These are phyloP conservation scores for Spilosoma lubricipeda DNA, from an alignment of 2,888 invertebrate species.

Conservation along the genomic window DNA sequence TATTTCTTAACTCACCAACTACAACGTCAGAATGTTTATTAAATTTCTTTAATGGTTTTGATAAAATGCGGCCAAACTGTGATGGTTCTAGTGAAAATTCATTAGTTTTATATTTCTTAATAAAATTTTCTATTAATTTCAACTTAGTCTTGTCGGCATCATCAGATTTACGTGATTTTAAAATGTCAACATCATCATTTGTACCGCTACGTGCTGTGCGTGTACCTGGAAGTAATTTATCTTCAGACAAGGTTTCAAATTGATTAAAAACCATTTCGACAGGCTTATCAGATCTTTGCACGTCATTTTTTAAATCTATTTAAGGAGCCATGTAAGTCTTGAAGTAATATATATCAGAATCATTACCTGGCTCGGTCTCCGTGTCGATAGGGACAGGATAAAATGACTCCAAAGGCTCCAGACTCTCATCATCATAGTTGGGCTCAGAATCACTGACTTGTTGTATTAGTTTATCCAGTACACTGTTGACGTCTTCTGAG, in stretches of 20 bases:
- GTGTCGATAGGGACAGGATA: slow-evolving; percentile 13
- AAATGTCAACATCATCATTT: slow-evolving; percentile 10
- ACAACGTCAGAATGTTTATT: slow-evolving; percentile 35
- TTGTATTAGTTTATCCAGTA: slow-evolving; percentile 52
- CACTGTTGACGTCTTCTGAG: slow-evolving; percentile 46
- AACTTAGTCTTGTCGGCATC: slow-evolving; percentile 18
- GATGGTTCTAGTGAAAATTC: slow-evolving; percentile 18
- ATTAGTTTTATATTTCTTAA: slow-evolving; percentile 19
- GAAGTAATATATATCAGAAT: slow-evolving; percentile 56
- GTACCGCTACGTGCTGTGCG: slow-evolving; percentile 13
- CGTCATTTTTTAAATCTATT: slow-evolving; percentile 28
- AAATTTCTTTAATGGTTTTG: slow-evolving; percentile 22
- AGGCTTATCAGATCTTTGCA: slow-evolving; percentile 22
- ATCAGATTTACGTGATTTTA: slow-evolving; percentile 12
- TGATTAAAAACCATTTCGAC: slow-evolving; percentile 13
- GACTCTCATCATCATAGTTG: slow-evolving; percentile 1
- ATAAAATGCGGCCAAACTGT: neutral
- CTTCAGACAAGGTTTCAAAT: slow-evolving; percentile 18
- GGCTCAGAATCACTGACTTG: slow-evolving; percentile 38
- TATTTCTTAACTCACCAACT: slow-evolving; percentile 36
- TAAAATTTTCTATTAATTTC: slow-evolving; percentile 21
- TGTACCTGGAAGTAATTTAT: slow-evolving; percentile 22
- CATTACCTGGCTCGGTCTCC: slow-evolving; percentile 29
- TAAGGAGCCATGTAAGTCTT: slow-evolving; percentile 36
- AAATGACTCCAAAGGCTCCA: neutral